phyloP scores from a whole-genome alignment of 2,113 vertebrate species.

The Plestiodon gilberti region DNA sequence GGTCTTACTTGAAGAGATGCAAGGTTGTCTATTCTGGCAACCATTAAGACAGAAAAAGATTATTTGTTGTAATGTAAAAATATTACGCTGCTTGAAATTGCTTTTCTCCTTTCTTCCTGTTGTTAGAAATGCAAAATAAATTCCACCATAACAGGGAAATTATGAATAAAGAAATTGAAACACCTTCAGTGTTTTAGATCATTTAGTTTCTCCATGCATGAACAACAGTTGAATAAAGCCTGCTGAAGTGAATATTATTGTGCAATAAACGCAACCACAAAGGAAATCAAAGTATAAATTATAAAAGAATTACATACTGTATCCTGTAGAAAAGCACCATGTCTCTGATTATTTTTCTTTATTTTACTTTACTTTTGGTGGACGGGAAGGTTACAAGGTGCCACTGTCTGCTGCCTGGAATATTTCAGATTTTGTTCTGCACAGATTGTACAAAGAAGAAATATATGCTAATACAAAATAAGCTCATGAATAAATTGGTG shows the following conservation, averaged over 20 bases:
- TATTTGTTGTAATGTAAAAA: conserved; percentile 18
- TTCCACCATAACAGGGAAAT: conserved; percentile 7
- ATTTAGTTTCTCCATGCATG: conserved; percentile 35
- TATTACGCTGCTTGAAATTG: conserved; percentile 10
- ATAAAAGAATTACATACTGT: conserved; percentile 31
- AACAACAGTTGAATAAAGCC: conserved; percentile 37
- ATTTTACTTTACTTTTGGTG: neutral
- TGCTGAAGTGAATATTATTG: conserved; percentile 37
- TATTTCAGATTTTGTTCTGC: conserved; percentile 21
- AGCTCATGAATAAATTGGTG: conserved; percentile 16
- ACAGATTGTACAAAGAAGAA: conserved; percentile 14
- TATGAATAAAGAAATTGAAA: conserved; percentile 16
- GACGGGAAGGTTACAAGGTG: neutral
- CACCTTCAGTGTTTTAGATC: conserved; percentile 17
- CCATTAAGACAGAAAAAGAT: neutral
- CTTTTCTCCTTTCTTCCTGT: conserved; percentile 24
- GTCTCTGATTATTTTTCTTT: neutral
- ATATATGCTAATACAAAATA: conserved; percentile 17
- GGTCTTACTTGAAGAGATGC: neutral
- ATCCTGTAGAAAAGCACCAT: conserved; percentile 5
- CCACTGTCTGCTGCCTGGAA: conserved; percentile 9
- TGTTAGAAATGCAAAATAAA: conserved; percentile 29
- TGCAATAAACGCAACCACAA: conserved; percentile 51
- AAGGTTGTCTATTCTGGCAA: conserved; percentile 4
- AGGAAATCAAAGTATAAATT: conserved; percentile 35